Conservation (phyloP, 2,797 vertebrate genomes). For the Rhodeus uyekii region DNA sequence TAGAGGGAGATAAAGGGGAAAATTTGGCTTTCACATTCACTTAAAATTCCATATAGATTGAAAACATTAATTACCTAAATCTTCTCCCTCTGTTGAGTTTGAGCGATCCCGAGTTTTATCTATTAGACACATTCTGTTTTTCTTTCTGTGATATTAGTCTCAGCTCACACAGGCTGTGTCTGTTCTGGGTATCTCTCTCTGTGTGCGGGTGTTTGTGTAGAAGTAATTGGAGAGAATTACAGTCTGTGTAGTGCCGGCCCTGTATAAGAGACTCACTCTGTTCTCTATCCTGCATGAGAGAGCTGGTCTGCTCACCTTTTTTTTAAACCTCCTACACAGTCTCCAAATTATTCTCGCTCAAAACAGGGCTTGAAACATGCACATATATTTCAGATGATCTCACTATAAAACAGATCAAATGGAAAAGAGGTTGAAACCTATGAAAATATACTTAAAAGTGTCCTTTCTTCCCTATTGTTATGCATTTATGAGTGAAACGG, state of each 20-base stretch:
- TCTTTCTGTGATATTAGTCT: background rate
- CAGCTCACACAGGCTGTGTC: background rate
- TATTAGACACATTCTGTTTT: background rate
- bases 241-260: background rate
- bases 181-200: background rate
- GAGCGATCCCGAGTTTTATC: background rate
- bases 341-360: background rate
- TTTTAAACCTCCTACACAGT: slow-evolving; percentile 12
- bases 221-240: slow-evolving; percentile 30
- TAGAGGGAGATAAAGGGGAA: background rate
- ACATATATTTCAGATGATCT: slow-evolving; percentile 11
- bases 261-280: slow-evolving; percentile 8
- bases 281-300: slow-evolving; percentile 2
- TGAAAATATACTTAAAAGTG: background rate
- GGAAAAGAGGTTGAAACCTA: background rate
- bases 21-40: background rate
- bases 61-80: background rate
- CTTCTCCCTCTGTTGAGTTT: background rate
- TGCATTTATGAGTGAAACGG: background rate
- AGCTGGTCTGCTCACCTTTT: background rate
- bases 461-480: background rate
- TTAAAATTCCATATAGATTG: background rate
- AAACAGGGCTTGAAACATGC: background rate
- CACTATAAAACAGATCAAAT: background rate
- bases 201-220: slow-evolving; percentile 10